Evolutionary conservation across 2,888 invertebrate genomes (phyloP).

Genomic region (Acrobasis repandana): DNA sequence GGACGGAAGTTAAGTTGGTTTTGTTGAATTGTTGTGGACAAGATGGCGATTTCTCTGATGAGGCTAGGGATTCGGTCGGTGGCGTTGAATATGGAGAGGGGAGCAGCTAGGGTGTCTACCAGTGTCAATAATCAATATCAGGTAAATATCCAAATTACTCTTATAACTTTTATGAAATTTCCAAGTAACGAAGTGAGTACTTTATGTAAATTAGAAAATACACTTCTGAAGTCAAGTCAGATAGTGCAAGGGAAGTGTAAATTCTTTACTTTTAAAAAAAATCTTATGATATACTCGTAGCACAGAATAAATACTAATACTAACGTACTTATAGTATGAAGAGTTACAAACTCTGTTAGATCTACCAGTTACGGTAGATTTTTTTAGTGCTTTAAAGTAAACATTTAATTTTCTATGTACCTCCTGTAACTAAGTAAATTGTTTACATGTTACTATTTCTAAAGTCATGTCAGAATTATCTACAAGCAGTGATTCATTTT

Average conservation of each 20-base stretch:
- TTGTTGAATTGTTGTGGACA: slow-evolving; percentile 28
- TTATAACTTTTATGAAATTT: not conserved
- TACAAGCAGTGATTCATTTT: too few species aligned
- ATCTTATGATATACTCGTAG: too few species aligned
- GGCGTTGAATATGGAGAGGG: slow-evolving; percentile 61
- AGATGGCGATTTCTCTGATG: slow-evolving; percentile 76
- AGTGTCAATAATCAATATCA: slow-evolving; percentile 62
- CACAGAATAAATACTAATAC: too few species aligned
- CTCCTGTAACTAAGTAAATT: too few species aligned
- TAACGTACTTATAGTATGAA: too few species aligned
- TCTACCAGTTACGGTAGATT: too few species aligned
- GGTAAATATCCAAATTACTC: slow-evolving; percentile 43
- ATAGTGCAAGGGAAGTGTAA: not conserved
- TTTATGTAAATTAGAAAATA: not conserved
- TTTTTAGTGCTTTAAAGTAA: too few species aligned
- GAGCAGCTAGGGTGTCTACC: slow-evolving; percentile 56
- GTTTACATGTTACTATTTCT: too few species aligned
- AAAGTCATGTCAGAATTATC: too few species aligned
- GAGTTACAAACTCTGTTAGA: too few species aligned
- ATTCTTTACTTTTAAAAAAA: not conserved
- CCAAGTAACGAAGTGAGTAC: not conserved
- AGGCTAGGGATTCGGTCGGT: slow-evolving; percentile 64
- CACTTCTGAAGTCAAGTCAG: not conserved
- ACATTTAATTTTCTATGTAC: too few species aligned
- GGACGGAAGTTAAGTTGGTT: slow-evolving; percentile 26